Base-by-base conservation (phyloP, 2,888 invertebrate species). In the Cabera pusaria region DNA sequence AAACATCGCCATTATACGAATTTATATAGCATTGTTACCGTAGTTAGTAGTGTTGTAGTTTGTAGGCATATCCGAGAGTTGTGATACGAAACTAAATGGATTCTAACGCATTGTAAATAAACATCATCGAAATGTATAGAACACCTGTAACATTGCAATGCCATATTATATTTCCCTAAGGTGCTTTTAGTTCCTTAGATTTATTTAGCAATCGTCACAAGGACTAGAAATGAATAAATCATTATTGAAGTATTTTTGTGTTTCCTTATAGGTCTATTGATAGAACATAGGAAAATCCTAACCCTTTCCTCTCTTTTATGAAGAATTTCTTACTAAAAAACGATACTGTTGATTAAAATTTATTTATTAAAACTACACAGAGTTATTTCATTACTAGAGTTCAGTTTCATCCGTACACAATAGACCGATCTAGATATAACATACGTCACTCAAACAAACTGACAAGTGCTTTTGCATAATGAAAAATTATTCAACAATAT, bases 311-410 rank as follows among this genome's bases (percentile, higher is more conserved):
- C n/a, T n/a, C n/a, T n/a, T n/a, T n/a, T n/a, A n/a, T n/a, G n/a
- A n/a, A n/a, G n/a, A n/a, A n/a, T n/a, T n/a, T n/a, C n/a, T n/a
- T n/a, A n/a, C n/a, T 24, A 5, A 28, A 62, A 61, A 59, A 64
- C 42, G 59, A 52, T 45, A 49, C 37, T 3, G 53, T 50, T 50
- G 43, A 63, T 73, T 74, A 75, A 79, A 69, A 80, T 51, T 81
- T 84, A 82, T 85, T 86, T 79, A 80, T 75, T 85, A 77, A 80
- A 86, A 77, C 80, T 87, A 87, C 85, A 82, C 67, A 79, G 77
- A 71, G 71, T 76, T 73, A 71, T 73, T 67, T 76, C 72, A 71
- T 74, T 67, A 65, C 75, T 77, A 77, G 68, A 80, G 75, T 82
- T 58, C 61, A 69, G 25, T 31, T 67, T 39, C 34, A 28, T 64